These are phyloP conservation scores for Rhorus exstirpatorius DNA, from an alignment of 2,888 invertebrate genomes.

Conservation along the genomic window DNA sequence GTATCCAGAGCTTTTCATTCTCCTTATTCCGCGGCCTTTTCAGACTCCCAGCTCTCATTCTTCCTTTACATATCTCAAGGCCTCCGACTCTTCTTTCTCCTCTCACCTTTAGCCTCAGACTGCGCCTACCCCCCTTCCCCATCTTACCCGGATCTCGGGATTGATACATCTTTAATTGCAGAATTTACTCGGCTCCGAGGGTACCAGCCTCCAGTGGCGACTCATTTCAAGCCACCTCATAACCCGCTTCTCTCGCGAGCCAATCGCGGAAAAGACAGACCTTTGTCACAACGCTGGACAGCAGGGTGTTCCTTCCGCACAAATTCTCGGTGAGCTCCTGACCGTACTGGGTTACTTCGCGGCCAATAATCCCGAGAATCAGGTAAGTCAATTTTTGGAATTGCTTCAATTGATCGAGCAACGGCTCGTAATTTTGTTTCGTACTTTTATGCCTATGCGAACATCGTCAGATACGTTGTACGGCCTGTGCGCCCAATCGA, in stretches of 20 bases:
- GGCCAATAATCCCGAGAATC: slow-evolving; percentile 92
- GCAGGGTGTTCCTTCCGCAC: slow-evolving; percentile 87
- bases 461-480: no score
- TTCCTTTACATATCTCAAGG: no score
- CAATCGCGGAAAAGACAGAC: slow-evolving; percentile 75
- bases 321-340: slow-evolving; percentile 93
- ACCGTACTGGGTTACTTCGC: slow-evolving; percentile 94
- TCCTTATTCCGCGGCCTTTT: neutral
- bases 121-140: no score
- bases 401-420: no score
- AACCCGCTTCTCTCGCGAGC: slow-evolving; percentile 89
- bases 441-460: no score
- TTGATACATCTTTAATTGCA: slow-evolving; percentile 82
- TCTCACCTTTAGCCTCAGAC: no score
- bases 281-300: slow-evolving; percentile 67
- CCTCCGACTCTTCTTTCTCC: no score
- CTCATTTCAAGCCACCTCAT: slow-evolving; percentile 94
- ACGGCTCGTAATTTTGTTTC: no score
- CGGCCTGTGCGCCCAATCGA: no score
- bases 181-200: slow-evolving; percentile 93
- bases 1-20: slow-evolving; percentile 73
- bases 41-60: no score
- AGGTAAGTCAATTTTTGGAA: slow-evolving; percentile 87
- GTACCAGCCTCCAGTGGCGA: slow-evolving; percentile 94
- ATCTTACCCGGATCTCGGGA: no score